These are phyloP conservation scores for Sinelater perroti DNA, from an alignment of 2,888 invertebrate species.

Conservation along the genomic window DNA sequence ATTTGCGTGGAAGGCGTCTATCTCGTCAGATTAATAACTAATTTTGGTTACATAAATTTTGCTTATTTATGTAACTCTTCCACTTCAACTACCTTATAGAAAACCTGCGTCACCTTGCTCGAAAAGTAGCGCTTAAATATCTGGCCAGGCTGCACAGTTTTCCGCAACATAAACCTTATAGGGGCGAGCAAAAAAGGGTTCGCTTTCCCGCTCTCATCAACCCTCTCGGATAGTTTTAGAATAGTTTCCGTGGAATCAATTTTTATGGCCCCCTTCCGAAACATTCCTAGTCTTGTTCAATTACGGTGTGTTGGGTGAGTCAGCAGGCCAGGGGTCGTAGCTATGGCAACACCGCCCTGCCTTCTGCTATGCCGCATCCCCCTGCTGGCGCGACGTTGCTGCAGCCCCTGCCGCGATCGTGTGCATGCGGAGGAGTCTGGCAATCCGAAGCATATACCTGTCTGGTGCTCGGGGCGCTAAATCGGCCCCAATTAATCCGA, in stretches of 20 bases:
- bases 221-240: constrained; percentile 32
- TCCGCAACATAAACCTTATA: no score
- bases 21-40: no score
- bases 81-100: background rate
- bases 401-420: constrained; percentile 33
- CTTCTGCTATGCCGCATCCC: constrained; percentile 34
- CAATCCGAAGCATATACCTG: no score
- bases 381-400: constrained; percentile 34
- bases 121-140: background rate
- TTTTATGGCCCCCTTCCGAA: constrained; percentile 21
- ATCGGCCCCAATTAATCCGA: constrained; percentile 20
- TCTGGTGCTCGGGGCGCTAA: constrained; percentile 25
- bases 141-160: background rate
- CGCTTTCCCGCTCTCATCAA: constrained; percentile 14
- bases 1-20: no score
- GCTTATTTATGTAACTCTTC: no score
- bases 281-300: constrained; percentile 39
- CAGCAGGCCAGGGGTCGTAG: constrained; percentile 41
- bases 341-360: constrained; percentile 42
- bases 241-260: constrained; percentile 38
- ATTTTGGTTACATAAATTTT: no score
- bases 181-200: background rate
- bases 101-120: no score
- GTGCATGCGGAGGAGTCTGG: constrained; percentile 12
- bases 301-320: constrained; percentile 43